A percentile compares a stretch with the other conserved stretches of the same genome.
These are phyloP conservation scores for Phodopus roborovskii DNA, from an alignment of 2,113 vertebrate genomes.

Conservation along the genomic window DNA sequence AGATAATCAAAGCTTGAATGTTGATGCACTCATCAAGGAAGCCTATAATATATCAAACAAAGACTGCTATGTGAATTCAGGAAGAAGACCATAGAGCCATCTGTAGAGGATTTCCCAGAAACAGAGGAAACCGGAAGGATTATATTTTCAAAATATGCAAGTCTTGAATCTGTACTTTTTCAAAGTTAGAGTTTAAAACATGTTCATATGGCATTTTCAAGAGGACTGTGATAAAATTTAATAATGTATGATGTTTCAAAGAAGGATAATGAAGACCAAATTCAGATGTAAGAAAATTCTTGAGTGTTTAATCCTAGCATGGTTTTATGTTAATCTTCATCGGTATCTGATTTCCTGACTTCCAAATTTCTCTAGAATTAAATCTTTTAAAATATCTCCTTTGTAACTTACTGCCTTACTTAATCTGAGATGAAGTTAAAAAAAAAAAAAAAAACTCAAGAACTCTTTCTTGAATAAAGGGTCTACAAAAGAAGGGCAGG, in stretches of 20 bases:
- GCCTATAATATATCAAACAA: background rate
- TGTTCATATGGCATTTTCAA: background rate
- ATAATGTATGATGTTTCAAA: background rate
- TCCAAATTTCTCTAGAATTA: background rate
- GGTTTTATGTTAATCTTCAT: background rate
- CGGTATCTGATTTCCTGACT: background rate
- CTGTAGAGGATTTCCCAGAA: background rate
- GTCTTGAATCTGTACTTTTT: background rate
- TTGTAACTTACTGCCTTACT: background rate
- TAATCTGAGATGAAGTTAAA: background rate
- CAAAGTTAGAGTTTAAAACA: background rate
- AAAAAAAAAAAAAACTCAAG: too few relatives aligned
- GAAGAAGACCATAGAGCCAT: background rate
- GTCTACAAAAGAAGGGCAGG: background rate
- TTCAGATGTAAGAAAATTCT: background rate
- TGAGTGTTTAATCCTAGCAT: background rate
- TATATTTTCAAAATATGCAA: background rate
- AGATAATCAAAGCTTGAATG: background rate
- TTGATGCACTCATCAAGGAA: background rate
- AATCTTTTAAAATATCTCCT: background rate
- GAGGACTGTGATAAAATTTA: background rate
- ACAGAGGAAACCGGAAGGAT: background rate
- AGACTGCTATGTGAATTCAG: background rate
- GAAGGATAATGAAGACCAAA: background rate
- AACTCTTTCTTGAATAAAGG: background rate